Evolutionary conservation across 2,888 invertebrate genomes (phyloP).

Genomic region (Trachelus tabidus): DNA sequence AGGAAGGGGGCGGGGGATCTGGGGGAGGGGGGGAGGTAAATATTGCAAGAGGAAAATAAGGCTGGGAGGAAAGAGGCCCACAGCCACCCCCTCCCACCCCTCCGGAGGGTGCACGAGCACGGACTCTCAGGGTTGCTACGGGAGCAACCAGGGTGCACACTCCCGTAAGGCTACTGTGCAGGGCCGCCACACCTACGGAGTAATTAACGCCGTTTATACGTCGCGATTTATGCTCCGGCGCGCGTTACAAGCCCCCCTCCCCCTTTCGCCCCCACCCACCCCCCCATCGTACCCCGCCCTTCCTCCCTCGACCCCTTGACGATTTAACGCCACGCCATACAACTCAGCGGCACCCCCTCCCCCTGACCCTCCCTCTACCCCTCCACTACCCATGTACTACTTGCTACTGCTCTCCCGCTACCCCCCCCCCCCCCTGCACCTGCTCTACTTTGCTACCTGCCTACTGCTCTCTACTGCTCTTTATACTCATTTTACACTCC

Average conservation of each 20-base stretch:
- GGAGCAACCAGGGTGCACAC: background rate
- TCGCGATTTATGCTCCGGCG: conserved; percentile 47
- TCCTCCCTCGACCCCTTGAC: background rate
- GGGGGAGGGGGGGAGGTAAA: background rate
- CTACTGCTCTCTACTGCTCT: background rate
- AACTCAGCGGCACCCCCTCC: background rate
- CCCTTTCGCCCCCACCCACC: background rate
- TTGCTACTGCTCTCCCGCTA: too few relatives aligned
- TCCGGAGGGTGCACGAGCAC: background rate
- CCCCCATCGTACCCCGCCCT: background rate
- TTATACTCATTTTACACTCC: background rate
- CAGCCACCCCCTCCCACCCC: background rate
- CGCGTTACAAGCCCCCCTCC: conserved; percentile 34
- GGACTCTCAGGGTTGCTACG: background rate
- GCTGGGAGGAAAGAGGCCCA: background rate
- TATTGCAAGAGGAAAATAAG: background rate
- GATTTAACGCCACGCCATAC: background rate
- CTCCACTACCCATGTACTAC: too few relatives aligned
- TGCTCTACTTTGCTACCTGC: background rate
- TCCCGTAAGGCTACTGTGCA: background rate
- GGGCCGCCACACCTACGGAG: conserved; percentile 38
- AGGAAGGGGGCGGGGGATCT: too few relatives aligned
- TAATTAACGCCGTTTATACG: conserved; percentile 50
- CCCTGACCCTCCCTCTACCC: too few relatives aligned
- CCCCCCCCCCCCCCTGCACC: background rate